Percentiles rank a stretch among this genome's conserved stretches.
Evolutionary conservation across 2,797 vertebrate genomes (phyloP).

Genomic region (Synanceia verrucosa): DNA sequence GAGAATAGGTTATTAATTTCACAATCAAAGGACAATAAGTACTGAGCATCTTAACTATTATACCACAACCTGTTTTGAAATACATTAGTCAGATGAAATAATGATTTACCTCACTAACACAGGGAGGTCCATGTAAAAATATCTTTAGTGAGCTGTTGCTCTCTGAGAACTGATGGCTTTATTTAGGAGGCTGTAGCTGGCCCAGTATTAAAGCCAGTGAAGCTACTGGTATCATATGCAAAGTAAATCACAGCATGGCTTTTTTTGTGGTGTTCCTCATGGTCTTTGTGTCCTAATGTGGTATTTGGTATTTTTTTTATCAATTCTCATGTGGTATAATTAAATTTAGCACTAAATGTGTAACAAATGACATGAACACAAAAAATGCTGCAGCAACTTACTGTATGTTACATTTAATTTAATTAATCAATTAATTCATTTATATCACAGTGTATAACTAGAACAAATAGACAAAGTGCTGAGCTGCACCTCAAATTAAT

Average conservation of each 20-base stretch:
- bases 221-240: too few relatives aligned
- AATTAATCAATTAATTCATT: background rate
- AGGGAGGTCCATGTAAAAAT: background rate
- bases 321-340: background rate
- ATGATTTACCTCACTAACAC: background rate
- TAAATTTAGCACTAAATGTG: background rate
- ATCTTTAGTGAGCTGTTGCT: background rate
- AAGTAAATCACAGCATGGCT: background rate
- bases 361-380: background rate
- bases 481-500: background rate
- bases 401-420: too few relatives aligned
- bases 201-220: background rate
- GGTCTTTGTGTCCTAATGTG: too few relatives aligned
- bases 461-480: background rate
- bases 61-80: background rate
- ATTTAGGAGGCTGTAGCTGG: background rate
- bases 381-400: background rate
- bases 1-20: slow-evolving; percentile 11
- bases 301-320: background rate
- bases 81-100: background rate
- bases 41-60: background rate
- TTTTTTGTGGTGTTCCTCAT: background rate
- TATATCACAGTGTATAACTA: background rate
- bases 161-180: background rate
- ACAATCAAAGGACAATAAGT: background rate